Evolutionary conservation across 2,888 invertebrate species (phyloP), one percentile per base, ranked within the genome.

Genomic region (Trissolcus brochymenae): DNA sequence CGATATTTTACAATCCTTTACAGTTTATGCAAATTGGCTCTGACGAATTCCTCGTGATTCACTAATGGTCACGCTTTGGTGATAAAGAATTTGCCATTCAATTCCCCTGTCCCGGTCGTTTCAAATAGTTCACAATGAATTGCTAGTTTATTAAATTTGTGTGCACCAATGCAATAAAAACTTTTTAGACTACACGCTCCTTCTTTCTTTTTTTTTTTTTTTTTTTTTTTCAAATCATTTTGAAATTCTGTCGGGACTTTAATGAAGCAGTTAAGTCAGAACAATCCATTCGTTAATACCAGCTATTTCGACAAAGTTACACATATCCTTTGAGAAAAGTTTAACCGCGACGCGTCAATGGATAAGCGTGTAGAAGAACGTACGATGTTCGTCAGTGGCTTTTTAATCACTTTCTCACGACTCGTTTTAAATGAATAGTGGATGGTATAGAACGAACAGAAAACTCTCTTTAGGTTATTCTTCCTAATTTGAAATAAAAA

Each of bases 391-490:
- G 60, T 59, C 65, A 49, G 49, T 35, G 14, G 54, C 40, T 54
- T 65, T 64, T 51, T 59, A 62, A 75, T 56, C 29, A 54, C 74
- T 75, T 75, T 75, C 74, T 68, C 74, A 68, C 74, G 74, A 57
- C 54, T 25, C 16, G 51, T 46, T 75, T 68, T 68, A 62, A 75
- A 68, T 64, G 59, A 64, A 64, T 60, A 68, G 62, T 57, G 56
- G 51, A 74, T 60, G 74, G 62, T 59, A n/a, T n/a, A 67, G 62
- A 11, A 35, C 35, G 35, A 9, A 25, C 25, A 25, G 35, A 35
- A 35, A 9, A 7, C 11, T 11, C 35, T 35, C 35, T 35, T 11
- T 11, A 9, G 35, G 7, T 35, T 35, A 7, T 35, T 35, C 0
- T 35, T 35, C 35, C 6, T 35, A 35, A 35, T 35, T 6, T 11